Base-by-base conservation (phyloP, 37 sponge, comb jelly and placozoan genomes). In the Dysidea cf. avara region DNA sequence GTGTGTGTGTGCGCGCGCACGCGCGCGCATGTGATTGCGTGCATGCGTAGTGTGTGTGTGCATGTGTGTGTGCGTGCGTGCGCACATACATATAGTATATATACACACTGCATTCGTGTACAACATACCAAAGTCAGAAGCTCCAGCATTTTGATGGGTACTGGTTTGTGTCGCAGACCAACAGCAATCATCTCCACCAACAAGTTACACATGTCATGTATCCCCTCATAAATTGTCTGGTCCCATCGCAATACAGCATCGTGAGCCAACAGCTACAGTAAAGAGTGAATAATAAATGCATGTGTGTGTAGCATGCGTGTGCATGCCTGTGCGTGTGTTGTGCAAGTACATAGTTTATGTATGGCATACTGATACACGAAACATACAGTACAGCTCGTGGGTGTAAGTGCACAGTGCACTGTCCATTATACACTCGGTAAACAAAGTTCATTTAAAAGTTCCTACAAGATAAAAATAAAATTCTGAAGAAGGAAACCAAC, bases 221-320 rank as follows among this genome's bases (percentile, higher is more conserved):
- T 95, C 0, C 96, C 89, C 26, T 86, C 83, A 74, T 92, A 80
- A 48, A 95, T 81, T 64, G 86, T 59, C 34, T 46, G 57, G 46
- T 86, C 92, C 96, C 96, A 95, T 5, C 96, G 80, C 52, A 76
- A 69, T 13, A 95, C 96, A 18, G 91, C 91, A 16, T 88, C 85
- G 28, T 92, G 87, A 5, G 93, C 88, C 48, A 90, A 34, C 50
- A 95, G 63, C 96, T 95, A 75, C 46, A 34, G 12, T 39, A 56
- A 21, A 36, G 22, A 59, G 29, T 33, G 59, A 57, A 35, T 56
- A 1, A 40, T n/a, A 33, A 68, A 34, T 11, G 47, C n/a, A 53
- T 28, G 28, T 13, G 26, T 28, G 26, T 28, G 35, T 21, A 24
- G 55, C 12, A 36, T 11, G 76, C 62, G 43, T 56, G 57, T 72